Conservation (phyloP, 2,797 vertebrate species). For the Myoxocephalus aenaeus region DNA sequence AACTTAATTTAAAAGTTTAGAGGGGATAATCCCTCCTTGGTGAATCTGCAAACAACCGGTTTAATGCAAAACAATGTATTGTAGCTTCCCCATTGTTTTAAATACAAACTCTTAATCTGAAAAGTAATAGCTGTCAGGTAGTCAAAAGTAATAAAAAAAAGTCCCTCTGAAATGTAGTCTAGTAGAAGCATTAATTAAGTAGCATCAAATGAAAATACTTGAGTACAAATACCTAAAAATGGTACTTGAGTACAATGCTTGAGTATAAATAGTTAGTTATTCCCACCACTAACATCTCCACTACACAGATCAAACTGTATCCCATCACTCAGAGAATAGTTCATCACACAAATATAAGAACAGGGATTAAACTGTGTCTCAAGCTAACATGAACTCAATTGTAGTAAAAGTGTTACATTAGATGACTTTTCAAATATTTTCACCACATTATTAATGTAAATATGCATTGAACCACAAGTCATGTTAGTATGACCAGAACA, state of each 20-base stretch:
- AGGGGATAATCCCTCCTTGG: background rate
- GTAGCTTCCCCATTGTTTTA: background rate
- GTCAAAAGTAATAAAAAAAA: no score
- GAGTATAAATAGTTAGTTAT: background rate
- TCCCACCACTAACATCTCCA: background rate
- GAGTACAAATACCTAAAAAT: background rate
- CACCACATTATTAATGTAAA: background rate
- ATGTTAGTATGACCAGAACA: conserved; percentile 17
- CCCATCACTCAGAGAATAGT: background rate
- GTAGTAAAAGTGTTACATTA: background rate
- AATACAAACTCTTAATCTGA: background rate
- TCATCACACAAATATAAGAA: background rate
- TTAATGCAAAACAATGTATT: background rate
- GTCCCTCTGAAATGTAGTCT: background rate
- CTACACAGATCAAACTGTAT: background rate
- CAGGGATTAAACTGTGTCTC: conserved; percentile 16
- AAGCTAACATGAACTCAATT: background rate
- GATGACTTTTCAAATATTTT: background rate
- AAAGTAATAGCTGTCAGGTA: background rate
- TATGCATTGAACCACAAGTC: conserved; percentile 8
- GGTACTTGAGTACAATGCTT: background rate
- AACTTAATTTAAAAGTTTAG: background rate
- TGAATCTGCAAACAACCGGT: background rate
- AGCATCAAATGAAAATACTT: background rate
- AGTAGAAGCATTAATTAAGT: background rate